Conservation (phyloP, 2,888 invertebrate genomes). For the Pyrgus malvae region DNA sequence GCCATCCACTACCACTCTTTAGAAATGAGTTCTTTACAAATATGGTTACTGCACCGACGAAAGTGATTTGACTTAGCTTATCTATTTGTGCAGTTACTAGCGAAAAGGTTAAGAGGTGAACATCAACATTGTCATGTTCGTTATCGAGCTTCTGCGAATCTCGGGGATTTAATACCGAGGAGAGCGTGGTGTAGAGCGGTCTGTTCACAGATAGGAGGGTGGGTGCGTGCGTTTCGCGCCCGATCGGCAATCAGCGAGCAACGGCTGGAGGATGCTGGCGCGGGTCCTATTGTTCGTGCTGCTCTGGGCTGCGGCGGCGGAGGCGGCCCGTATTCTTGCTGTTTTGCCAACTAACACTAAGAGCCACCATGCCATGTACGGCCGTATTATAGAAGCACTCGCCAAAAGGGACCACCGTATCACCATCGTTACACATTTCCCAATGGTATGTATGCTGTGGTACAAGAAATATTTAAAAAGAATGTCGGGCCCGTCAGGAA, state of each 20-base stretch:
- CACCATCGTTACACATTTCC: slow-evolving; percentile 73
- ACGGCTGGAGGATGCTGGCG: slow-evolving; percentile 70
- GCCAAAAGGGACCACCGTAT: slow-evolving; percentile 66
- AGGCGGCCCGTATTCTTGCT: slow-evolving; percentile 67
- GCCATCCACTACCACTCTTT: slow-evolving; percentile 6
- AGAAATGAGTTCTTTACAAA: slow-evolving; percentile 14
- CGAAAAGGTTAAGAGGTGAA: slow-evolving; percentile 18
- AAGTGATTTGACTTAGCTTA: slow-evolving; percentile 5
- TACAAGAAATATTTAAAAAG: background rate
- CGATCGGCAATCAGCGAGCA: slow-evolving; percentile 51
- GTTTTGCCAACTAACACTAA: slow-evolving; percentile 77
- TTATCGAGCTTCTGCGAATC: slow-evolving; percentile 42
- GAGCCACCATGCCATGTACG: slow-evolving; percentile 80
- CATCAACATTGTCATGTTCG: slow-evolving; percentile 23
- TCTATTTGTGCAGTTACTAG: slow-evolving; percentile 10
- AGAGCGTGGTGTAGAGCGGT: slow-evolving; percentile 8
- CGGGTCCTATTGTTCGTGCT: slow-evolving; percentile 52
- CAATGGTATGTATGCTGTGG: slow-evolving; percentile 61
- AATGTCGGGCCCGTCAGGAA: too few relatives aligned
- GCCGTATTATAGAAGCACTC: slow-evolving; percentile 68
- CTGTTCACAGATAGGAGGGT: slow-evolving; percentile 6
- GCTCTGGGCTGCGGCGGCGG: slow-evolving; percentile 47
- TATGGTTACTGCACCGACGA: slow-evolving; percentile 16
- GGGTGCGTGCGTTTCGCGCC: slow-evolving; percentile 5
- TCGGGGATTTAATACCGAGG: slow-evolving; percentile 8